Percentiles rank a stretch among this genome's conserved stretches.
Conservation (phyloP, 2,797 vertebrate species). For the Coregonus suidteri region DNA sequence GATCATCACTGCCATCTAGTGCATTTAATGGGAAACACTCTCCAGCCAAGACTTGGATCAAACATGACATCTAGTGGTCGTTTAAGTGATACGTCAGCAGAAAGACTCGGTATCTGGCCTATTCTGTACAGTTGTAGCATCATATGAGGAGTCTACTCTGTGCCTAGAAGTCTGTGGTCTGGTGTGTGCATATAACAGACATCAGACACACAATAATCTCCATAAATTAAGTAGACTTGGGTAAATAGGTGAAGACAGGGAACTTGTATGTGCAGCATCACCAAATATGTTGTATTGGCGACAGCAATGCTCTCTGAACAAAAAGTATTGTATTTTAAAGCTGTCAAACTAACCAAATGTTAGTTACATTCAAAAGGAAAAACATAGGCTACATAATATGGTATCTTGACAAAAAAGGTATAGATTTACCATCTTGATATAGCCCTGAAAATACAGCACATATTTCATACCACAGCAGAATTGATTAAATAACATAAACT, state of each 20-base stretch:
- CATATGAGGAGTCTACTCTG: neutral
- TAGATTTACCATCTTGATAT: slow-evolving; percentile 2
- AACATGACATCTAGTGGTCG: neutral
- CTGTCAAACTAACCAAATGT: neutral
- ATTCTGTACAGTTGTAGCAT: neutral
- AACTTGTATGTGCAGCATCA: too few species aligned
- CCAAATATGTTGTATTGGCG: too few species aligned
- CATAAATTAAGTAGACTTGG: neutral
- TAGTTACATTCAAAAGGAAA: neutral
- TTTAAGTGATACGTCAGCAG: neutral
- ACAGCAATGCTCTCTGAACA: too few species aligned
- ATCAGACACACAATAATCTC: neutral
- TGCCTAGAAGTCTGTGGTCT: neutral
- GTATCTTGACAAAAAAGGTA: neutral
- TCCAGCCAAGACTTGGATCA: neutral
- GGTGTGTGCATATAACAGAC: neutral
- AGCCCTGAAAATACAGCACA: neutral
- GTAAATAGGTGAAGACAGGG: neutral
- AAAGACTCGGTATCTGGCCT: neutral
- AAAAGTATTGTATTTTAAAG: too few species aligned
- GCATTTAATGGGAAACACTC: slow-evolving; percentile 30
- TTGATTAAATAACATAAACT: neutral
- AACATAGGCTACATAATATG: neutral
- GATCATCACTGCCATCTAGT: slow-evolving; percentile 59
- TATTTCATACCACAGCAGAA: neutral